These are phyloP conservation scores for Prinia subflava DNA, from an alignment of 2,113 vertebrate genomes.

Conservation along the genomic window DNA sequence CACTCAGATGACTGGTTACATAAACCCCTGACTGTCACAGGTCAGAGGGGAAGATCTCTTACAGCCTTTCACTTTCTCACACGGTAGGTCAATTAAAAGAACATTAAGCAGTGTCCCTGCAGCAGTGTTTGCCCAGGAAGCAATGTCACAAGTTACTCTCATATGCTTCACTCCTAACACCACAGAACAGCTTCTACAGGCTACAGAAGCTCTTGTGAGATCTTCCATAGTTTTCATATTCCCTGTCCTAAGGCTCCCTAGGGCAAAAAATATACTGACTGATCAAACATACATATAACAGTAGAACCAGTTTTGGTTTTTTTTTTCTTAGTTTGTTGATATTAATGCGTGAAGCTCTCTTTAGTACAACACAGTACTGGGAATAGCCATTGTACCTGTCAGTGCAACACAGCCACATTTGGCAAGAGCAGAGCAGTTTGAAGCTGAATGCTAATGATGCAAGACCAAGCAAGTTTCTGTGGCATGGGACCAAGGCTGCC, in stretches of 20 bases:
- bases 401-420: neutral
- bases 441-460: neutral
- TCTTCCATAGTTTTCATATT: neutral
- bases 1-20: neutral
- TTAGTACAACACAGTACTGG: neutral
- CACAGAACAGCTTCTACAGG: neutral
- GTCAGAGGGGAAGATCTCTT: neutral
- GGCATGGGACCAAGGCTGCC: neutral
- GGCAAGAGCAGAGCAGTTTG: neutral
- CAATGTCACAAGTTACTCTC: neutral
- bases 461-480: neutral
- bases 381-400: neutral
- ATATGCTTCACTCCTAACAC: neutral
- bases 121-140: neutral
- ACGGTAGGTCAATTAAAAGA: neutral
- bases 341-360: neutral
- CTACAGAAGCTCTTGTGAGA: fast-evolving
- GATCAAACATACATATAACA: neutral
- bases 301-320: fast-evolving
- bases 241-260: neutral
- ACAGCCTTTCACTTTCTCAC: neutral
- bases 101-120: neutral
- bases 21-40: neutral
- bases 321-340: neutral
- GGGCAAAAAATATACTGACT: neutral